These are phyloP conservation scores for Parascotia fuliginaria DNA, from an alignment of 2,888 invertebrate species.

Conservation along the genomic window DNA sequence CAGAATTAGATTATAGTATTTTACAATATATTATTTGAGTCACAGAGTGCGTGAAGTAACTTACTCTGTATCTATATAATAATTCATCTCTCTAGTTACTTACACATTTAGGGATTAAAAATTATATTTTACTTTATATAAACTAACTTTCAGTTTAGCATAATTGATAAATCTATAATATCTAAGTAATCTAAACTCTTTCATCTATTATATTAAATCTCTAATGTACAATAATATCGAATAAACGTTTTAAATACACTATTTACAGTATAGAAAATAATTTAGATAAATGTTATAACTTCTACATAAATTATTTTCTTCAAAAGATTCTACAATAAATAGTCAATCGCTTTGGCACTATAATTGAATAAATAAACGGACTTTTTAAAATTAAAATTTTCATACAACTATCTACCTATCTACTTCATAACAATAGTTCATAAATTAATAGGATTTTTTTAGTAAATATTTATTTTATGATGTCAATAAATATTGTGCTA, in stretches of 20 bases:
- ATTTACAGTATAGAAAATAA: slow-evolving; percentile 45
- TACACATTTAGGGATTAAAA: slow-evolving; percentile 34
- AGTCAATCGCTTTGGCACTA: slow-evolving; percentile 56
- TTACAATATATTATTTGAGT: slow-evolving; percentile 17
- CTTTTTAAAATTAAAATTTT: slow-evolving; percentile 42
- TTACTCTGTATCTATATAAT: slow-evolving; percentile 38
- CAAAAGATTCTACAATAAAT: slow-evolving; percentile 43
- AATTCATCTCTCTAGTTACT: slow-evolving; percentile 43
- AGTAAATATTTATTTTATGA: slow-evolving; percentile 18
- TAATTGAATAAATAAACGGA: slow-evolving; percentile 37
- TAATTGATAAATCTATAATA: slow-evolving; percentile 33
- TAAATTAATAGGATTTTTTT: slow-evolving; percentile 41
- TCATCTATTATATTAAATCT: slow-evolving; percentile 28
- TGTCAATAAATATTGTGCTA: slow-evolving; percentile 47
- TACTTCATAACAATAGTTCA: slow-evolving; percentile 37
- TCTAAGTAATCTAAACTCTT: slow-evolving; percentile 36
- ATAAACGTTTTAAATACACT: slow-evolving; percentile 31
- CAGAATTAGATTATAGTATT: neutral
- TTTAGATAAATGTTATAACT: no score
- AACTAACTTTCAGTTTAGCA: slow-evolving; percentile 27
- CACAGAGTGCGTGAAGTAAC: slow-evolving; percentile 17
- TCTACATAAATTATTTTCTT: slow-evolving; percentile 41
- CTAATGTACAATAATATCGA: slow-evolving; percentile 38
- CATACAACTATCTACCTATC: slow-evolving; percentile 49
- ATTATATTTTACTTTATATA: slow-evolving; percentile 31